A percentile compares a stretch with the other conserved stretches of the same genome.
Evolutionary conservation across 2,888 invertebrate genomes (phyloP).

Genomic region (Tinea trinotella): DNA sequence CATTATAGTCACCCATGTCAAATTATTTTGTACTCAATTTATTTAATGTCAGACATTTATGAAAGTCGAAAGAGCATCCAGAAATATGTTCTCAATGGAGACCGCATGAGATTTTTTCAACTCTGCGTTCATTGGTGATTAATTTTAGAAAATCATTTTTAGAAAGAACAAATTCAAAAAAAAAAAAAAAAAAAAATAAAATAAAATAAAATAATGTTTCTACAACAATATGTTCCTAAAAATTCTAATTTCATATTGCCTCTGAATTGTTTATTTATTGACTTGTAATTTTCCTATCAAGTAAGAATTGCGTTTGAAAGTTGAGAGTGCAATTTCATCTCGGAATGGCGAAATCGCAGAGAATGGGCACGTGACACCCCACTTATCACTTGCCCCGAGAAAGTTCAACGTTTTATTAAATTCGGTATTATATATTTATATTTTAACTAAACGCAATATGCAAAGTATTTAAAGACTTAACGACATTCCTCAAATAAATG

Average conservation of each 20-base stretch:
- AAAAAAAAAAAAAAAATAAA: too few relatives aligned
- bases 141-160: slow-evolving; percentile 57
- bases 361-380: slow-evolving; percentile 62
- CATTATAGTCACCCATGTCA: too few relatives aligned
- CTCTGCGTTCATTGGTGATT: slow-evolving; percentile 43
- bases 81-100: slow-evolving; percentile 44
- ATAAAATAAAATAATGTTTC: too few relatives aligned
- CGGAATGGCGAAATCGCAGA: slow-evolving; percentile 46
- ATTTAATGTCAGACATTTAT: not conserved
- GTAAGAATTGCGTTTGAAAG: too few relatives aligned
- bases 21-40: too few relatives aligned
- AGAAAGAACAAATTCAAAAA: slow-evolving; percentile 30
- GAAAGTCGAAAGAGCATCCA: slow-evolving; percentile 7
- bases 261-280: too few relatives aligned
- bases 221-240: too few relatives aligned
- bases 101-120: slow-evolving; percentile 53
- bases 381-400: slow-evolving; percentile 55
- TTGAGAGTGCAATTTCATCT: slow-evolving; percentile 20
- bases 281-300: too few relatives aligned
- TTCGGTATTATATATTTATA: not conserved
- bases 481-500: too few relatives aligned
- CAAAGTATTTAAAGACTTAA: too few relatives aligned
- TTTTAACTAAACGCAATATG: too few relatives aligned
- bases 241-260: too few relatives aligned
- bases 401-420: slow-evolving; percentile 34